A percentile compares a stretch with the other conserved stretches of the same genome.
phyloP scores from a whole-genome alignment of 1,140 invertebrate genomes.

The Chironomus tepperi region DNA sequence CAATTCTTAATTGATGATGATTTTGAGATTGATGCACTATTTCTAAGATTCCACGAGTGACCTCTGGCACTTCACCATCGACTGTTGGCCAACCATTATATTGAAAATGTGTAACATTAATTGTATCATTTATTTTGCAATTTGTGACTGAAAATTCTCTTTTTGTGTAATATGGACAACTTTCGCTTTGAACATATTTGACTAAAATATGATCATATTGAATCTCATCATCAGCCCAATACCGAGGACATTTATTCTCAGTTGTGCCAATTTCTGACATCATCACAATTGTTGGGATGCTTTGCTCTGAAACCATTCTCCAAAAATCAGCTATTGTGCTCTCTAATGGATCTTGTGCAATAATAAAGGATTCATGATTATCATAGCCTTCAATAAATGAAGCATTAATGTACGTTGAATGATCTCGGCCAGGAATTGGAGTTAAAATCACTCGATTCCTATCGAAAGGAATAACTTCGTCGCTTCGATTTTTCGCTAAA shows the following conservation, averaged over 20 bases:
- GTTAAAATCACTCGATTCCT: slow-evolving; percentile 75
- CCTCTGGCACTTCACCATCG: slow-evolving; percentile 76
- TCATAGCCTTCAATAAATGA: slow-evolving; percentile 96
- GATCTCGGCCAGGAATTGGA: slow-evolving; percentile 71
- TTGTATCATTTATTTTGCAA: slow-evolving; percentile 60
- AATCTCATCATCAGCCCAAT: slow-evolving; percentile 85
- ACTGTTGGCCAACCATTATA: slow-evolving; percentile 85
- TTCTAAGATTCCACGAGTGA: slow-evolving; percentile 72
- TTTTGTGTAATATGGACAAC: slow-evolving; percentile 75
- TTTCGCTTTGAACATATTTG: slow-evolving; percentile 77
- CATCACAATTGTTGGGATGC: slow-evolving; percentile 87
- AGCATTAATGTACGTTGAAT: slow-evolving; percentile 94
- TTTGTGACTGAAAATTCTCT: slow-evolving; percentile 75
- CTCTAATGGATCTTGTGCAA: slow-evolving; percentile 89
- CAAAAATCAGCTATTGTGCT: slow-evolving; percentile 88
- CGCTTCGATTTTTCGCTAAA: slow-evolving; percentile 76
- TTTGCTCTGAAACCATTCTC: slow-evolving; percentile 92
- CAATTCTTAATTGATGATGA: slow-evolving; percentile 40
- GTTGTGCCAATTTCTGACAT: slow-evolving; percentile 74
- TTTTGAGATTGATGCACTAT: slow-evolving; percentile 59
- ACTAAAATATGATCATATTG: slow-evolving; percentile 76
- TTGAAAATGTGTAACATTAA: slow-evolving; percentile 72
- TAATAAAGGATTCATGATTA: slow-evolving; percentile 87
- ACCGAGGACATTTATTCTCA: slow-evolving; percentile 70
- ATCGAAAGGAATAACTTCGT: slow-evolving; percentile 83